Evolutionary conservation across 2,113 vertebrate genomes (phyloP), one percentile per base, ranked within the genome.

Genomic region (Bothrops jararaca): DNA sequence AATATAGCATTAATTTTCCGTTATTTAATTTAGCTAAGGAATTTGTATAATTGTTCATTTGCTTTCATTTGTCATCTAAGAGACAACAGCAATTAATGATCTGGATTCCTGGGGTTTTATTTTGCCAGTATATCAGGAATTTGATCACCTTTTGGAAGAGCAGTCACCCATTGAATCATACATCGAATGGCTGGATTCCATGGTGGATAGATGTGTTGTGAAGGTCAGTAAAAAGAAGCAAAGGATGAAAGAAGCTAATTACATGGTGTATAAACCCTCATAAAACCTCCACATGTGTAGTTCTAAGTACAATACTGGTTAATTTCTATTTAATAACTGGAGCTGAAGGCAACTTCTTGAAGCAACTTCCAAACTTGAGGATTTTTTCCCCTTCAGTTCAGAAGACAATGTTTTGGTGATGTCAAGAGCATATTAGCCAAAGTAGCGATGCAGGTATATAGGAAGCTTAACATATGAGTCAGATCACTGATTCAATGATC

Each of bases 151-250:
- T 12, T 93, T 99, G 94, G 99, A 99, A 96, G 99, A 99, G 94
- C 99, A 99, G 95, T 99, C 99, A 15, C 99, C 99, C 29, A 99
- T 99, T 0, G 99, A 99, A 96, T 98, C 99, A 0, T 99, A 99
- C 96, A 98, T 99, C 0, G 99, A 99, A 95, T 99, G 99, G 99
- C 97, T 99, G 97, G 99, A 99, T 96, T 98, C 99, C 90, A 99
- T 99, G 99, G 99, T 99, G 97, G 99, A 99, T 96, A 98, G 99
- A 95, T 99, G 99, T 45, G 99, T 99, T 23, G 98, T 99, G 91
- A 99, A 99, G 98, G 99, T 99, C 94, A 97, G 99, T 98, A 91
- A 88, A 56, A 45, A 48, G 53, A 11, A 52, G 88, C 23, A 29
- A 86, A 86, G 48, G 85, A 26, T 48, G 50, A 53, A 34, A 53